Evolutionary conservation across 2,113 vertebrate species (phyloP).

Genomic region (Osmerus mordax): DNA sequence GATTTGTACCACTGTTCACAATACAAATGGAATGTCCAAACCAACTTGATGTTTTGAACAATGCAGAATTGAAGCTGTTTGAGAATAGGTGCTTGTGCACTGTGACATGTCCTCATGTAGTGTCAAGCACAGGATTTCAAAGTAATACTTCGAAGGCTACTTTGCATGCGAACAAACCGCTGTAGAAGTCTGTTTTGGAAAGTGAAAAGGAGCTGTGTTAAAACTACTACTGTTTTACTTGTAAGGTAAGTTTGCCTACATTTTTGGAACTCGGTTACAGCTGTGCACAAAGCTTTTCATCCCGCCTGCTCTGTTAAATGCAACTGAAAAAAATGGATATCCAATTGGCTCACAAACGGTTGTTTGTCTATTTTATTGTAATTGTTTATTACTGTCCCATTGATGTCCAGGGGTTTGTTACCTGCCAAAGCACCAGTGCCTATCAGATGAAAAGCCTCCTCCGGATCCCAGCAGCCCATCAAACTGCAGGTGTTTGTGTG

Average conservation of each 20-base stretch:
- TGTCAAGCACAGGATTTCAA: slow-evolving; percentile 16
- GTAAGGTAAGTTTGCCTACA: slow-evolving; percentile 5
- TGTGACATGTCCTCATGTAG: slow-evolving; percentile 14
- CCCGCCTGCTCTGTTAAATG: slow-evolving; percentile 28
- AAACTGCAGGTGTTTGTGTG: slow-evolving; percentile 46
- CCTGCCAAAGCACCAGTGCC: slow-evolving; percentile 1
- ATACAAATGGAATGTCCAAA: slow-evolving; percentile 2
- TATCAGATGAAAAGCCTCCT: slow-evolving; percentile 47
- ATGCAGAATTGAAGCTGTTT: slow-evolving; percentile 1
- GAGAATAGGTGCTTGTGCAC: slow-evolving; percentile 8
- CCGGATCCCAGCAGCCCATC: slow-evolving; percentile 44
- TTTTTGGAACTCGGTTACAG: background rate
- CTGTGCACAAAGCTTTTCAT: slow-evolving; percentile 22
- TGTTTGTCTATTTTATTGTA: slow-evolving; percentile 24
- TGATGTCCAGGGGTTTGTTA: slow-evolving; percentile 23
- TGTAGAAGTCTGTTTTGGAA: slow-evolving; percentile 23
- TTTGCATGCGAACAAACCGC: slow-evolving; percentile 2
- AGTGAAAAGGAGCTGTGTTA: background rate
- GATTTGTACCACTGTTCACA: slow-evolving; percentile 15
- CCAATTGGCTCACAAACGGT: background rate
- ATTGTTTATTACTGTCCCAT: slow-evolving; percentile 5
- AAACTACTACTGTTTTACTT: slow-evolving; percentile 14
- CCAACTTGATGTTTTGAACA: background rate
- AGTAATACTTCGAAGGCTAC: slow-evolving; percentile 8
- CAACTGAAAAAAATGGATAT: background rate